Evolutionary conservation across 1,140 invertebrate species (phyloP).

Genomic region (Melipona quadrifasciata): DNA sequence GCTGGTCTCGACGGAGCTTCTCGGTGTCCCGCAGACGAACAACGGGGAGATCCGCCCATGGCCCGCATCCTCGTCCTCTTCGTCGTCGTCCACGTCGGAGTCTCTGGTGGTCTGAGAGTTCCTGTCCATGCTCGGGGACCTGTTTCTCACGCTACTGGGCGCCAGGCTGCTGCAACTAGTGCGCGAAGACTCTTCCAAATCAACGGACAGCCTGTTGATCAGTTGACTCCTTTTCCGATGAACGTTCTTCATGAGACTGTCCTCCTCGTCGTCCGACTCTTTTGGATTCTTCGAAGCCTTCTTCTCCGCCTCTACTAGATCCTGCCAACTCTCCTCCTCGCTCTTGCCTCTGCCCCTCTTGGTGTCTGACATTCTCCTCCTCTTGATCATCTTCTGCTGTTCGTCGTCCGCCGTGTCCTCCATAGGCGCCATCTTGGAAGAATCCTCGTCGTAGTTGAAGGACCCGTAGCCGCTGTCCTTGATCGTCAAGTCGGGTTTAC

Average conservation of each 20-base stretch:
- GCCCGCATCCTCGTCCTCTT: slow-evolving; percentile 59
- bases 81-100: slow-evolving; percentile 65
- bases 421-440: slow-evolving; percentile 3
- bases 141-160: slow-evolving; percentile 39
- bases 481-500: slow-evolving; percentile 22
- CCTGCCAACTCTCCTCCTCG: slow-evolving; percentile 37
- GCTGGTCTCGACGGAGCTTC: slow-evolving; percentile 70
- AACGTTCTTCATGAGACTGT: background rate
- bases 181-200: slow-evolving; percentile 19
- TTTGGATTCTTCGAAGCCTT: background rate
- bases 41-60: slow-evolving; percentile 72
- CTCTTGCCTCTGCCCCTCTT: slow-evolving; percentile 22
- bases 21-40: slow-evolving; percentile 72
- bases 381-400: slow-evolving; percentile 16
- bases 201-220: background rate
- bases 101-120: slow-evolving; percentile 59
- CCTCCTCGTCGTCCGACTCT: background rate
- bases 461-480: slow-evolving; percentile 46
- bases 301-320: slow-evolving; percentile 8
- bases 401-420: slow-evolving; percentile 15
- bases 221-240: background rate
- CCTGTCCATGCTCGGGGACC: slow-evolving; percentile 53
- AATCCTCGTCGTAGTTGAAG: slow-evolving; percentile 13
- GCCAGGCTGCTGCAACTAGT: slow-evolving; percentile 41
- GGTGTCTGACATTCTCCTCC: slow-evolving; percentile 1